Conservation (phyloP, 2,797 vertebrate genomes). For the Mustela erminea region DNA sequence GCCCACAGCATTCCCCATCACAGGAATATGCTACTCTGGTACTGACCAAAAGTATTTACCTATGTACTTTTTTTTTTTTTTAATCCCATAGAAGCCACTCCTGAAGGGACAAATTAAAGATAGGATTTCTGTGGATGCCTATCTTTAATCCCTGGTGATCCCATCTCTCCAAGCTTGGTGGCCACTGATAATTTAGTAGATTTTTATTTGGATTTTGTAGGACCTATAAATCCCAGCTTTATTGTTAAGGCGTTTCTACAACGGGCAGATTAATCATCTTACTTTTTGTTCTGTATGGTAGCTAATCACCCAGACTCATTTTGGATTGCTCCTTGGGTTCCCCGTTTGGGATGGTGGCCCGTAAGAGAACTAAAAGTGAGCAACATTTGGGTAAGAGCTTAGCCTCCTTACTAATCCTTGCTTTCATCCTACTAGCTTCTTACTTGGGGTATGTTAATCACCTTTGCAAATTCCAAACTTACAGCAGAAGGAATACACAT, state of each 20-base stretch:
- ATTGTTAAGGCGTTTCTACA: neutral
- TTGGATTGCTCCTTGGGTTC: neutral
- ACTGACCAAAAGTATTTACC: neutral
- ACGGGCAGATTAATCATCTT: neutral
- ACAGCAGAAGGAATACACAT: neutral
- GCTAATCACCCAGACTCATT: neutral
- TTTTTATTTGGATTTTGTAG: neutral
- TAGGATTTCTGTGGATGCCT: neutral
- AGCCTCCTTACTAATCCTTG: neutral
- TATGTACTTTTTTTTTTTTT: neutral
- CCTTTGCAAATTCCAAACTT: neutral
- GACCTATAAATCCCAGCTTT: neutral
- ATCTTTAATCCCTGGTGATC: neutral
- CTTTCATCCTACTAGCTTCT: neutral
- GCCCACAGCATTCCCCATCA: neutral
- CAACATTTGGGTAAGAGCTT: neutral
- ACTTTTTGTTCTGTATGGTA: slow-evolving; percentile 27
- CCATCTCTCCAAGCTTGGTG: neutral
- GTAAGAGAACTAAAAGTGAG: neutral
- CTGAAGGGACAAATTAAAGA: neutral
- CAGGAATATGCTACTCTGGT: neutral
- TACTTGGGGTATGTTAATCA: neutral
- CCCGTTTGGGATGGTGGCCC: neutral
- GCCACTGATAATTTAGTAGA: neutral
- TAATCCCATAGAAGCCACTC: neutral